Conservation (phyloP, 1,140 invertebrate genomes). For the Littorina saxatilis region DNA sequence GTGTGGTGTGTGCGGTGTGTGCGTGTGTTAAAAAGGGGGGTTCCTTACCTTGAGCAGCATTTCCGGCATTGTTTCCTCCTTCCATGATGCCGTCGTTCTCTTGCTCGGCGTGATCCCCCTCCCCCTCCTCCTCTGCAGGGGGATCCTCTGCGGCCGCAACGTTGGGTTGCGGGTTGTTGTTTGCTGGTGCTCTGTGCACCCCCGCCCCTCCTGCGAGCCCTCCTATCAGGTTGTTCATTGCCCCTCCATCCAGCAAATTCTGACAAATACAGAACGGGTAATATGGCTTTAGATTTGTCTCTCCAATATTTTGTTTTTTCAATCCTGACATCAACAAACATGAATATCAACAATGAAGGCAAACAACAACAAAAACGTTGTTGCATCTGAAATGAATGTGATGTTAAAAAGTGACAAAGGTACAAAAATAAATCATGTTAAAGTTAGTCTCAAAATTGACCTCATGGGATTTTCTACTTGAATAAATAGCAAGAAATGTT, state of each 20-base stretch:
- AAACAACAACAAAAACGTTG: no score
- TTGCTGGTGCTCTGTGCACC: constrained; percentile 32
- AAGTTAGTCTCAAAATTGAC: no score
- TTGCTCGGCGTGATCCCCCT: constrained; percentile 62
- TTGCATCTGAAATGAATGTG: background rate
- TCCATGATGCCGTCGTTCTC: constrained; percentile 68
- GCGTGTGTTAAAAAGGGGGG: no score
- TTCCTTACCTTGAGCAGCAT: constrained; percentile 66
- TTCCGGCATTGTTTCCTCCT: constrained; percentile 68
- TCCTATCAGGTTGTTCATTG: constrained; percentile 64
- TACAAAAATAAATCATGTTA: no score
- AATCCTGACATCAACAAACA: no score
- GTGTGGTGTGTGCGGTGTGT: no score
- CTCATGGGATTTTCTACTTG: no score
- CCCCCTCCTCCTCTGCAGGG: constrained; percentile 56
- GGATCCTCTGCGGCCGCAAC: constrained; percentile 56
- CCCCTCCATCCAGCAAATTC: constrained; percentile 65
- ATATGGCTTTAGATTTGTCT: no score
- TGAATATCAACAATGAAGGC: no score
- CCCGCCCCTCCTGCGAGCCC: constrained; percentile 76
- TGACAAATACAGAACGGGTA: constrained; percentile 41
- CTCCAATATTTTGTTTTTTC: no score
- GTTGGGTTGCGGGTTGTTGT: constrained; percentile 42
- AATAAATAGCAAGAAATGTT: no score
- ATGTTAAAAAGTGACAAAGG: no score